Conservation (phyloP, 2,797 vertebrate genomes). For the Rhinatrema bivittatum region DNA sequence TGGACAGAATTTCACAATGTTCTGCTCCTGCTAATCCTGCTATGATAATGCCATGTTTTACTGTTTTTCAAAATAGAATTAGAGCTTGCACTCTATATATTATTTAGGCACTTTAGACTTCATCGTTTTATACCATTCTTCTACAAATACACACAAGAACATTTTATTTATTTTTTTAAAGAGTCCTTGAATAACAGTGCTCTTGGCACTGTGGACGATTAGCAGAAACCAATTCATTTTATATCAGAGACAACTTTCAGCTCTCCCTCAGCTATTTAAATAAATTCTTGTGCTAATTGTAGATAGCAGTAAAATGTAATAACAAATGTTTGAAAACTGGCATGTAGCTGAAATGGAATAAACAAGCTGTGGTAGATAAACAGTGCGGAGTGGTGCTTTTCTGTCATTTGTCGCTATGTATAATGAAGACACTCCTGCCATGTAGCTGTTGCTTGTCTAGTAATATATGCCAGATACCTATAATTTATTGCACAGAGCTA, state of each 20-base stretch:
- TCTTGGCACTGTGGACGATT: constrained; percentile 1
- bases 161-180: too few relatives aligned
- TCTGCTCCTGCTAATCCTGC: too few relatives aligned
- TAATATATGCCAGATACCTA: constrained; percentile 19
- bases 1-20: too few relatives aligned
- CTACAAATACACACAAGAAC: too few relatives aligned
- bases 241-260: constrained; percentile 1
- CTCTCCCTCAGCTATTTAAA: constrained; percentile 5
- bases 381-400: constrained; percentile 10
- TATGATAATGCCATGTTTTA: too few relatives aligned
- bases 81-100: too few relatives aligned
- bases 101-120: too few relatives aligned
- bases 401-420: constrained; percentile 19
- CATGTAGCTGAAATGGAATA: constrained; percentile 15
- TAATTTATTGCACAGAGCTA: constrained; percentile 38
- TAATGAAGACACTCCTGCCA: constrained; percentile 10
- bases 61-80: too few relatives aligned
- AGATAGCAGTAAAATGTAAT: constrained; percentile 4
- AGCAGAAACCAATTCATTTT: neutral
- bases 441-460: constrained; percentile 26
- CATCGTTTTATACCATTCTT: too few relatives aligned
- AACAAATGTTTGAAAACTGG: constrained; percentile 2
- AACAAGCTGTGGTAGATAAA: constrained; percentile 26
- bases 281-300: constrained; percentile 19
- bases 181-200: too few relatives aligned